phyloP scores from a whole-genome alignment of 2,797 vertebrate genomes.

The Enteromius anoplus region DNA sequence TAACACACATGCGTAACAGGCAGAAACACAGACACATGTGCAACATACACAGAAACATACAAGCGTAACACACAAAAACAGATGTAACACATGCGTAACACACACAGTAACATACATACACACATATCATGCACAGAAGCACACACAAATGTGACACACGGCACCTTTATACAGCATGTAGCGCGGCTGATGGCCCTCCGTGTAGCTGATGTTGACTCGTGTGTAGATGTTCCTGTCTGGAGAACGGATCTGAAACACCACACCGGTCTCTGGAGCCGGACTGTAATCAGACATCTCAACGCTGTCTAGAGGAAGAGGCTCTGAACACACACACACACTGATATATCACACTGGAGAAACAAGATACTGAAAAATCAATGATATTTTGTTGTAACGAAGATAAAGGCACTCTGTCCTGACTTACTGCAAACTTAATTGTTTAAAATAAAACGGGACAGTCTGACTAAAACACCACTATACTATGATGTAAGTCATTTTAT shows the following conservation, averaged over 20 bases:
- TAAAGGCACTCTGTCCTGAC: background rate
- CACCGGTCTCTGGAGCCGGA: constrained; percentile 91
- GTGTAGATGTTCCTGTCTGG: constrained; percentile 89
- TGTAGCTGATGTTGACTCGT: constrained; percentile 94
- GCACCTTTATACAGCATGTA: constrained; percentile 93
- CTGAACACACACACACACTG: constrained; percentile 67
- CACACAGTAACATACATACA: background rate
- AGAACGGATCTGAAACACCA: constrained; percentile 89
- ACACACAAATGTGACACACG: too few relatives aligned
- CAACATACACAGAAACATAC: too few relatives aligned
- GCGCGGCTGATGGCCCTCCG: constrained; percentile 83
- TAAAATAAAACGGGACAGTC: background rate
- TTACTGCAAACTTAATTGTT: background rate
- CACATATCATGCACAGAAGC: background rate
- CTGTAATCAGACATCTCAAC: constrained; percentile 87
- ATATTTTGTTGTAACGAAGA: background rate
- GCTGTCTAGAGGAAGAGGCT: constrained; percentile 86
- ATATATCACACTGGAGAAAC: background rate
- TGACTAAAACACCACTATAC: background rate
- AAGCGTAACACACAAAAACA: too few relatives aligned
- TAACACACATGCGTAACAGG: too few relatives aligned
- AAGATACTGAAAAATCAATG: background rate
- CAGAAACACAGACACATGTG: too few relatives aligned
- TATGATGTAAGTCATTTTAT: background rate
- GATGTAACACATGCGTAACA: too few relatives aligned